phyloP scores from a whole-genome alignment of 2,888 invertebrate genomes.

The Acleris laterana region DNA sequence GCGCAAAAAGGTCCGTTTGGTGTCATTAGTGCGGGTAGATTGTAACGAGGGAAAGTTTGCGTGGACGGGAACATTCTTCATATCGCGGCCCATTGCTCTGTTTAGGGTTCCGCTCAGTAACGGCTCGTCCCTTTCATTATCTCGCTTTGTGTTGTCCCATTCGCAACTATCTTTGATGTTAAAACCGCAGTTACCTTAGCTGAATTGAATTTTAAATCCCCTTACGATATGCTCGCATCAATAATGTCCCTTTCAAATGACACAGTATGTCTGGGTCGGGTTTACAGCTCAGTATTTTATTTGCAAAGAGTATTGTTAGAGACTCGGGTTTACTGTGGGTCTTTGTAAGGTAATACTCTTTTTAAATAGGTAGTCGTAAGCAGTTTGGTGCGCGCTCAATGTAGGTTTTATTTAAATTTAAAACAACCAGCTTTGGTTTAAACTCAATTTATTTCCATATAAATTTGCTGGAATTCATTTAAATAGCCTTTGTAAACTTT shows the following conservation, averaged over 20 bases:
- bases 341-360: conserved; percentile 14
- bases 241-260: conserved; percentile 48
- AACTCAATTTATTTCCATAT: conserved; percentile 17
- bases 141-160: conserved; percentile 57
- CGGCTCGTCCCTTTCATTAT: conserved; percentile 65
- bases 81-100: conserved; percentile 68
- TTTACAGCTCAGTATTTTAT: conserved; percentile 30
- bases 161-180: conserved; percentile 70
- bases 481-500: conserved; percentile 2
- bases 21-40: conserved; percentile 74
- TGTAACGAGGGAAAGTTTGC: conserved; percentile 68
- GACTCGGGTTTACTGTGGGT: conserved; percentile 19
- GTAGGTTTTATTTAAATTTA: conserved; percentile 29
- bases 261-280: conserved; percentile 35
- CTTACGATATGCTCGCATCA: conserved; percentile 58
- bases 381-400: conserved; percentile 18
- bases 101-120: conserved; percentile 64
- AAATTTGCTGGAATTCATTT: conserved; percentile 14
- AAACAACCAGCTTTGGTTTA: conserved; percentile 5
- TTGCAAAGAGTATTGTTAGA: conserved; percentile 23
- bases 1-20: conserved; percentile 73
- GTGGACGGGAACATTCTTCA: conserved; percentile 69
- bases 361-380: conserved; percentile 23
- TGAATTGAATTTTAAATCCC: conserved; percentile 63
- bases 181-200: conserved; percentile 58